phyloP scores from a whole-genome alignment of 2,888 invertebrate species.

The Marasmarcha lunaedactyla region DNA sequence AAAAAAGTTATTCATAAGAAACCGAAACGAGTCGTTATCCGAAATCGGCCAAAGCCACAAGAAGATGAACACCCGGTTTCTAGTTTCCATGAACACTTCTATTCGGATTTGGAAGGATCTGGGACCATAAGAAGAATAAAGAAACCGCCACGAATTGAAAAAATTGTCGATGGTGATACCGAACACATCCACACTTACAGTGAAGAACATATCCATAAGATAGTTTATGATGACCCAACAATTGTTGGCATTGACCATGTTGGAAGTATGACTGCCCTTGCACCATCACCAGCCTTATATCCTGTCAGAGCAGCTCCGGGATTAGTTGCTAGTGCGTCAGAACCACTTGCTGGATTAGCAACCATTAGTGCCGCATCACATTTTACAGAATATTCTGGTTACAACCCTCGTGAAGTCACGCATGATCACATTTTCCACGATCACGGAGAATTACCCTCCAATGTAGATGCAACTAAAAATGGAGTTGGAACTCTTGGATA shows the following conservation, averaged over 20 bases:
- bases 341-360: constrained; percentile 30
- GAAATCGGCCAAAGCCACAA: constrained; percentile 28
- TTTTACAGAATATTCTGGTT: constrained; percentile 44
- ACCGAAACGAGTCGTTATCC: constrained; percentile 37
- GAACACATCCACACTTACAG: constrained; percentile 66
- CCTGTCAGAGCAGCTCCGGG: constrained; percentile 31
- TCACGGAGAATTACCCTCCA: constrained; percentile 53
- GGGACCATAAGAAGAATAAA: constrained; percentile 52
- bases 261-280: constrained; percentile 33
- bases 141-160: constrained; percentile 61
- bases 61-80: constrained; percentile 55
- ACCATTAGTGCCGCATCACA: constrained; percentile 44
- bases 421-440: constrained; percentile 64
- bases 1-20: constrained; percentile 42
- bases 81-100: constrained; percentile 58
- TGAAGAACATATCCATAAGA: constrained; percentile 61
- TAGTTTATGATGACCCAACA: constrained; percentile 35
- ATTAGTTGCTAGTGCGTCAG: constrained; percentile 33
- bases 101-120: constrained; percentile 55
- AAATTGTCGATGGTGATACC: constrained; percentile 62
- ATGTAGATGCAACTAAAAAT: constrained; percentile 35
- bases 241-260: constrained; percentile 32
- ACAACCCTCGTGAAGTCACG: constrained; percentile 59
- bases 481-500: constrained; percentile 15
- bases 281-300: constrained; percentile 30